Conservation (phyloP, 2,113 vertebrate genomes). For the Prochilodus magdalenae region DNA sequence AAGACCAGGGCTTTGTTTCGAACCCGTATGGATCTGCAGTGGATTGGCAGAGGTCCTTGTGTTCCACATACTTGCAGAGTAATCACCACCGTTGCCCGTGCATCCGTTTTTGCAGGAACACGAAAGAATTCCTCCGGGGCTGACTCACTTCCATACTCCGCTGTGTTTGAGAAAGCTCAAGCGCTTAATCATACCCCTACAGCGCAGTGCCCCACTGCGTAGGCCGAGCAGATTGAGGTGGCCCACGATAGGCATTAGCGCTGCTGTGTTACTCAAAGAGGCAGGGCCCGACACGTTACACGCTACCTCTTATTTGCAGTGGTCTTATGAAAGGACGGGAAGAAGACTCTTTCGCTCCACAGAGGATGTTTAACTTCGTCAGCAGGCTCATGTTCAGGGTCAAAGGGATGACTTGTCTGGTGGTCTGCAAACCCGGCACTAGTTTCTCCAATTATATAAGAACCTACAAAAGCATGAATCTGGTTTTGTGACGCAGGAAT, state of each 20-base stretch:
- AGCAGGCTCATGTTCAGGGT: neutral
- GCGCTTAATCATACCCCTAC: conserved; percentile 11
- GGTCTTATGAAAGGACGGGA: conserved; percentile 10
- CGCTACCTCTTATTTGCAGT: conserved; percentile 31
- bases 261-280: neutral
- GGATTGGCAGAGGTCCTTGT: neutral
- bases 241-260: conserved; percentile 1
- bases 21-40: neutral
- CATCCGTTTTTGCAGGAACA: conserved; percentile 1
- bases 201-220: neutral
- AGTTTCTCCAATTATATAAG: neutral
- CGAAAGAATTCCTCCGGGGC: neutral
- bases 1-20: neutral
- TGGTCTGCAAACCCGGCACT: neutral
- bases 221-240: conserved; percentile 6
- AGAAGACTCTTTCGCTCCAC: neutral
- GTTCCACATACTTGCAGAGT: neutral
- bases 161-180: neutral
- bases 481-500: neutral
- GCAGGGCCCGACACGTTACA: neutral
- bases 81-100: neutral
- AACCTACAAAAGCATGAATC: neutral
- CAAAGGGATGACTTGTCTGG: neutral
- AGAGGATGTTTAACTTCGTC: neutral
- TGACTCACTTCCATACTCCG: conserved; percentile 22